These are phyloP conservation scores for Drosophila subquinaria DNA, from an alignment of 2,888 invertebrate genomes.

Conservation along the genomic window DNA sequence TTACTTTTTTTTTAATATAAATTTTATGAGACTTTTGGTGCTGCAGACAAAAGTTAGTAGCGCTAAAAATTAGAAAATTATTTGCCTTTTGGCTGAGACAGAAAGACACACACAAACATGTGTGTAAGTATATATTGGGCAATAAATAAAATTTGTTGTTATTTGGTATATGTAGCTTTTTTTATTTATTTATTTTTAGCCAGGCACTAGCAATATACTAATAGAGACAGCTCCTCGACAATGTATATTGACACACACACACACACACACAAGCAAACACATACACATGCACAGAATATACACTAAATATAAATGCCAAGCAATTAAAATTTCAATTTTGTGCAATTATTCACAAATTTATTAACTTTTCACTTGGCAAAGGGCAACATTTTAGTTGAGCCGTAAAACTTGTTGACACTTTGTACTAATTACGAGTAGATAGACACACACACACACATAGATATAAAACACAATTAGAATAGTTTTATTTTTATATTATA, in stretches of 20 bases:
- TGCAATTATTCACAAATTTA: slow-evolving; percentile 73
- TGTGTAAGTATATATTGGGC: slow-evolving; percentile 62
- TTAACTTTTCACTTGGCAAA: slow-evolving; percentile 75
- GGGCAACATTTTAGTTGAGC: slow-evolving; percentile 56
- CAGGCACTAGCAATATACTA: slow-evolving; percentile 69
- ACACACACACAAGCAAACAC: slow-evolving; percentile 2
- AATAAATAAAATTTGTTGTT: slow-evolving; percentile 83
- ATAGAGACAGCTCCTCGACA: slow-evolving; percentile 61
- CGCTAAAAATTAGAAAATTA: slow-evolving; percentile 69
- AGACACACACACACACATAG: slow-evolving; percentile 14
- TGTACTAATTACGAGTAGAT: slow-evolving; percentile 50
- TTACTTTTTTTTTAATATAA: slow-evolving; percentile 52
- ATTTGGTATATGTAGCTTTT: slow-evolving; percentile 54
- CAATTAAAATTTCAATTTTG: slow-evolving; percentile 78
- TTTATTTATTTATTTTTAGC: slow-evolving; percentile 79
- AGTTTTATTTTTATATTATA: slow-evolving; percentile 21
- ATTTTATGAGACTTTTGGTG: slow-evolving; percentile 68
- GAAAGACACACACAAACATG: slow-evolving; percentile 37
- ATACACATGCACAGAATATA: background rate
- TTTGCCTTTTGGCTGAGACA: slow-evolving; percentile 61
- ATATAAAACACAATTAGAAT: slow-evolving; percentile 33
- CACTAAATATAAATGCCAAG: slow-evolving; percentile 61
- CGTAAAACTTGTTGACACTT: slow-evolving; percentile 70
- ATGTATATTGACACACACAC: slow-evolving; percentile 45
- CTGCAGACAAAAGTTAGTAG: slow-evolving; percentile 76